Evolutionary conservation across 2,797 vertebrate genomes (phyloP), one percentile per base, ranked within the genome.

Genomic region (Heliangelus exortis): DNA sequence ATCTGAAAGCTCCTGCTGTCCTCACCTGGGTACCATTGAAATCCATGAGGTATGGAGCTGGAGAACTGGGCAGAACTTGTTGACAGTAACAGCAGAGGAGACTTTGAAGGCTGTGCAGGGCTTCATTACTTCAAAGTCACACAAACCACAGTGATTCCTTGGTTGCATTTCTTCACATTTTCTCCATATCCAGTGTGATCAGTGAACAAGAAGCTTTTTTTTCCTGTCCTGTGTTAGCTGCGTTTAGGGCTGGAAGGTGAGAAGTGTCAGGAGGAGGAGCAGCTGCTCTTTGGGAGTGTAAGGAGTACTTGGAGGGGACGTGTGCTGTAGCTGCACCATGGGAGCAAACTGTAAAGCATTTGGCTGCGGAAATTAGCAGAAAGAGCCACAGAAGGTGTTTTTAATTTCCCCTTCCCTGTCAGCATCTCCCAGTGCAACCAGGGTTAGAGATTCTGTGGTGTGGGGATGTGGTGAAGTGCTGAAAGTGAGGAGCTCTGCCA

Each of bases 71-170:
- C 18, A 48, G 51, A 68, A 34, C 21, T 39, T 13, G 34, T n/a
- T 84, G 48, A 43, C 66, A 54, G 0, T 11, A 51, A 34, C 26
- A n/a, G 57, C 57, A 31, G 36, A 74, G 41, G n/a, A 87, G 88
- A 28, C 63, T 91, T 62, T 33, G 50, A 86, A 75, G 47, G 18
- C 28, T 63, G 12, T 33, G 76, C 43, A 43, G 29, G 29, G 78
- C 68, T 73, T 51, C 26, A 33, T 43, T 63, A 41, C 82, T 84
- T 93, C 73, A 43, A 71, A 94, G 87, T 25, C 15, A 3, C 3
- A 7, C 1, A 5, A 66, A 74, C 63, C 2, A 0, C 41, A n/a
- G 45, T 0, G 0, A 62, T 73, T 83, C 58, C 55, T 18, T 29
- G 21, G 2, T 54, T 53, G 55, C 31, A 2, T 89, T 84, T 86